phyloP scores from a whole-genome alignment of 2,113 vertebrate species.

The Conger conger region DNA sequence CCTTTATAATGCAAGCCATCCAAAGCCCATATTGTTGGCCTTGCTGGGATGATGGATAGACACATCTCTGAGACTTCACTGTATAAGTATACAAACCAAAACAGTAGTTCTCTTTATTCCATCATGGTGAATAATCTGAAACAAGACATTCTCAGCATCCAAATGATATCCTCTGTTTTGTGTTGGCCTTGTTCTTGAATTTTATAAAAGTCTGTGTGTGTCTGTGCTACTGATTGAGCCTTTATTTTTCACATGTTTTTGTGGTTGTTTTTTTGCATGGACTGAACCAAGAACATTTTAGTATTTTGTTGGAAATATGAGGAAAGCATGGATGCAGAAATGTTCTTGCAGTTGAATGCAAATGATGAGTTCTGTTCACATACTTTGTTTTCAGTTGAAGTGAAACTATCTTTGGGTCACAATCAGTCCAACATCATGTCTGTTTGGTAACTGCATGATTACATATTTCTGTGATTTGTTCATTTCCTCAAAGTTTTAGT shows the following conservation, averaged over 20 bases:
- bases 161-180: not conserved
- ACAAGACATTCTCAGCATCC: not conserved
- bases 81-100: constrained; percentile 3
- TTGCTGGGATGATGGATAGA: not conserved
- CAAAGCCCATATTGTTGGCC: not conserved
- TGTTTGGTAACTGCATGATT: constrained; percentile 21
- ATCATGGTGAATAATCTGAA: not conserved
- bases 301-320: not conserved
- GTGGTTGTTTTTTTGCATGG: not conserved
- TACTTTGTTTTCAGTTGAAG: not conserved
- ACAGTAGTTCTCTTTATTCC: not conserved
- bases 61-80: not conserved
- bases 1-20: not conserved
- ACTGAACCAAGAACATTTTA: not conserved
- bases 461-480: constrained; percentile 15
- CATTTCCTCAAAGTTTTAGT: constrained; percentile 42
- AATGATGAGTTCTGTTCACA: constrained; percentile 33
- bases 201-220: not conserved
- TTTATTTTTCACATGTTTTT: not conserved
- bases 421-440: not conserved
- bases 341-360: constrained; percentile 17
- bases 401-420: not conserved
- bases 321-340: not conserved
- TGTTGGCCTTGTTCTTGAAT: not conserved
- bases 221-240: not conserved